phyloP scores from a whole-genome alignment of 2,888 invertebrate species.

The Apotomis betuletana region DNA sequence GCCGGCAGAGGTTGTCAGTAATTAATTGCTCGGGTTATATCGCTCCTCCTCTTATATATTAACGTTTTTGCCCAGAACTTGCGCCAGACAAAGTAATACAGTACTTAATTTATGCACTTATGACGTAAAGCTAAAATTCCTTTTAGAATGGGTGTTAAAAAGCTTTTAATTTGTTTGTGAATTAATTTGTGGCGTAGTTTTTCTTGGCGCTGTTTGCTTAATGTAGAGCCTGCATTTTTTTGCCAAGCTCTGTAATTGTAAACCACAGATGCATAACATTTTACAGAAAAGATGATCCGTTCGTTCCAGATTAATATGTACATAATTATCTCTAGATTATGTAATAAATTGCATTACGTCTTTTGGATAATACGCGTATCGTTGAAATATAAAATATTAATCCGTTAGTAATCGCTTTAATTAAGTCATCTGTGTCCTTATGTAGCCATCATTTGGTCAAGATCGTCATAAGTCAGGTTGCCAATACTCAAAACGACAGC shows the following conservation, averaged over 20 bases:
- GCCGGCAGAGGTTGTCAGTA: conserved; percentile 45
- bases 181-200: conserved; percentile 40
- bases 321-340: conserved; percentile 27
- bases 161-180: conserved; percentile 41
- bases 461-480: background rate
- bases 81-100: conserved; percentile 19
- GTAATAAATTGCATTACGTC: conserved; percentile 2
- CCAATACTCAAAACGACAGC: conserved; percentile 1
- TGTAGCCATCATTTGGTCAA: background rate
- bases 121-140: conserved; percentile 41
- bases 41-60: conserved; percentile 33
- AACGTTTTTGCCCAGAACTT: conserved; percentile 44
- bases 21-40: conserved; percentile 46
- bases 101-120: conserved; percentile 37
- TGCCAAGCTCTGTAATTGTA: conserved; percentile 11
- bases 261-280: conserved; percentile 27
- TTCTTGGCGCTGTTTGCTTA: conserved; percentile 41
- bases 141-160: conserved; percentile 42
- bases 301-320: conserved; percentile 32
- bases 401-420: background rate
- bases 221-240: conserved; percentile 22
- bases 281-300: conserved; percentile 33
- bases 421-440: background rate
- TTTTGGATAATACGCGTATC: background rate
- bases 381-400: background rate